Percentiles rank a stretch among this genome's conserved stretches.
Evolutionary conservation across 2,113 vertebrate genomes (phyloP).

Genomic region (Nothobranchius furzeri): DNA sequence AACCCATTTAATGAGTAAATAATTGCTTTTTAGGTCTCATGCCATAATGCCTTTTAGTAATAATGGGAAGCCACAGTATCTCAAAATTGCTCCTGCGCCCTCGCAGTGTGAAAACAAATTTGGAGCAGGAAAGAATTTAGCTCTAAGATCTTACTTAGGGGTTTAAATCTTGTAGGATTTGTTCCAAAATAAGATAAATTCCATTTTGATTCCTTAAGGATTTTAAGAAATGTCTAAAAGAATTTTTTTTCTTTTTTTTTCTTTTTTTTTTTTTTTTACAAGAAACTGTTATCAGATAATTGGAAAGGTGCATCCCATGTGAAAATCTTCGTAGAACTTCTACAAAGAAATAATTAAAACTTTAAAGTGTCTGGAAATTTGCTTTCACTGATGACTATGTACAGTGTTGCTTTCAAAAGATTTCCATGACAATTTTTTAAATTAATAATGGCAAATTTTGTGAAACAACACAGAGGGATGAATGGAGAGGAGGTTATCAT

Average conservation of each 20-base stretch:
- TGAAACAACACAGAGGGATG: no score
- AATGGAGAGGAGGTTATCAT: no score
- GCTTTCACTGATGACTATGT: background rate
- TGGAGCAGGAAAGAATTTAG: conserved; percentile 61
- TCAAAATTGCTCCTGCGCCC: conserved; percentile 74
- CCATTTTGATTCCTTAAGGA: conserved; percentile 63
- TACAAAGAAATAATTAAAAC: conserved; percentile 43
- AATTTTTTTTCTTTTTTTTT: conserved; percentile 22
- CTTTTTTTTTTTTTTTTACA: no score
- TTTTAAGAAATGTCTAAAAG: conserved; percentile 57
- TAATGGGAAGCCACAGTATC: conserved; percentile 55
- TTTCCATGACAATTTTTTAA: no score
- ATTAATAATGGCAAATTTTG: no score
- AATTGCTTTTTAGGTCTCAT: conserved; percentile 73
- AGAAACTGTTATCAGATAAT: conserved; percentile 77
- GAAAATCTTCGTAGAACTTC: conserved; percentile 53
- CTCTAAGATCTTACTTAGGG: conserved; percentile 53
- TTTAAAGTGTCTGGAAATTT: conserved; percentile 9
- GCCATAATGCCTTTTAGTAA: conserved; percentile 74
- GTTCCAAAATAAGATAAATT: conserved; percentile 70
- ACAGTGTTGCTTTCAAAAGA: no score
- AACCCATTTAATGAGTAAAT: conserved; percentile 79
- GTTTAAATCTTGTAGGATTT: conserved; percentile 62
- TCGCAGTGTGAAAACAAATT: conserved; percentile 68
- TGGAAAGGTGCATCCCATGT: conserved; percentile 70